Evolutionary conservation across 2,113 vertebrate species (phyloP).

Genomic region (Maccullochella peelii): DNA sequence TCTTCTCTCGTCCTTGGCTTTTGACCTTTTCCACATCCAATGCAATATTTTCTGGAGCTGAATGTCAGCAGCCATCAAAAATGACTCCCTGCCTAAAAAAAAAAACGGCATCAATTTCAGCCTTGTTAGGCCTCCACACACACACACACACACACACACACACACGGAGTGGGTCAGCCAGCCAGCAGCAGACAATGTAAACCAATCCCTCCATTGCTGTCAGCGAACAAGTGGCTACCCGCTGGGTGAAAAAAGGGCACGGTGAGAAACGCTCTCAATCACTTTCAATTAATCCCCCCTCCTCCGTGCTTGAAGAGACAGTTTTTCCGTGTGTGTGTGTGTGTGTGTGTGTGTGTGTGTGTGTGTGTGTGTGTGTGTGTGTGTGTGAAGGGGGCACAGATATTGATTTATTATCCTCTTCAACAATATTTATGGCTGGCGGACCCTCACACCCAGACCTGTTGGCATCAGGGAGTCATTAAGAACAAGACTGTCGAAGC

Average conservation of each 20-base stretch:
- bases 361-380: constrained; percentile 55
- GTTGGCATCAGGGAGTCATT: constrained; percentile 67
- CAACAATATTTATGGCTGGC: constrained; percentile 41
- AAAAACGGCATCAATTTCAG: constrained; percentile 73
- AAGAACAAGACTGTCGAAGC: constrained; percentile 28
- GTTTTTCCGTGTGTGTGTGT: constrained; percentile 62
- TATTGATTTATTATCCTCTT: constrained; percentile 78
- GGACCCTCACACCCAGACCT: constrained; percentile 50
- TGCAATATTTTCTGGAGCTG: constrained; percentile 62
- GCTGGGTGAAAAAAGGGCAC: constrained; percentile 85
- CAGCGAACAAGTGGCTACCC: constrained; percentile 83
- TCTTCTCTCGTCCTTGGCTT: constrained; percentile 35
- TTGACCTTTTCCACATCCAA: constrained; percentile 72
- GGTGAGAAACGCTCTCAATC: constrained; percentile 82
- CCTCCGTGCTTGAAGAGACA: constrained; percentile 61
- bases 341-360: constrained; percentile 53
- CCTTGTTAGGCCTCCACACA: constrained; percentile 66
- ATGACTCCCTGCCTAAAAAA: constrained; percentile 31
- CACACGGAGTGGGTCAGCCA: constrained; percentile 31
- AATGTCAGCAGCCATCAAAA: constrained; percentile 74
- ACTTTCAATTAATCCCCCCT: constrained; percentile 77
- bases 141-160: constrained; percentile 53
- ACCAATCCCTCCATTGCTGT: constrained; percentile 82
- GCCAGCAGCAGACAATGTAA: constrained; percentile 67
- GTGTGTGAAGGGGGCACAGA: constrained; percentile 1